Evolutionary conservation across 2,113 vertebrate species (phyloP), one percentile per base, ranked within the genome.

Genomic region (Odontophorus gujanensis): DNA sequence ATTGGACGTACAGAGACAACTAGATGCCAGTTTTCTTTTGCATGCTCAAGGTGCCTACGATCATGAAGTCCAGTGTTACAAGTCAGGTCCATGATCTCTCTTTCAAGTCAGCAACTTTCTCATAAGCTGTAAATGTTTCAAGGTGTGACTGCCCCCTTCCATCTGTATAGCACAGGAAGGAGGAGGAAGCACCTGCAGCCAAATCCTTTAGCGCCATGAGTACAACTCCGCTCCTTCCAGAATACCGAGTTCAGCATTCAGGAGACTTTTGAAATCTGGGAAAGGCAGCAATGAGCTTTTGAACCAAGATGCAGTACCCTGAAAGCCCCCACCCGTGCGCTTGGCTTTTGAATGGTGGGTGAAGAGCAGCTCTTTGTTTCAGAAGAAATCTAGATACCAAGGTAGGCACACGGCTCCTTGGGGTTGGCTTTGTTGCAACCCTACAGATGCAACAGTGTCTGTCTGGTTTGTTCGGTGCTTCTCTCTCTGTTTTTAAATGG

Each of bases 361-460:
- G 20, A 87, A 69, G 30, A 81, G 13, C 7, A 77, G 1, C 11
- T 32, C 22, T 19, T 45, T 4, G 69, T 80, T 88, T 72, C 53
- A 79, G 66, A 80, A 40, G 17, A 85, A 48, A 26, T n/a, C 30
- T 15, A 50, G 65, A 32, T 45, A 34, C 28, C 38, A 47, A 76
- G 7, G 7, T 38, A 69, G 32, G 20, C 4, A 3, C 0, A 3
- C 4, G 15, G 20, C 17, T 89, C 36, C 9, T 28, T 61, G 36
- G 21, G 38, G 26, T 77, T 38, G 81, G 25, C 6, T 36, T 89
- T 91, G 38, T 50, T 78, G 43, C 62, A 85, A 58, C 17, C 7
- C 11, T 89, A 30, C 34, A 61, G 63, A 69, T 26, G 20, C 43
- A 76, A 53, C n/a, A 73, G 17, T 30, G 34, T 22, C 21, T 9